Evolutionary conservation across 2,797 vertebrate genomes (phyloP), one percentile per base, ranked within the genome.

Genomic region (Lemur catta): DNA sequence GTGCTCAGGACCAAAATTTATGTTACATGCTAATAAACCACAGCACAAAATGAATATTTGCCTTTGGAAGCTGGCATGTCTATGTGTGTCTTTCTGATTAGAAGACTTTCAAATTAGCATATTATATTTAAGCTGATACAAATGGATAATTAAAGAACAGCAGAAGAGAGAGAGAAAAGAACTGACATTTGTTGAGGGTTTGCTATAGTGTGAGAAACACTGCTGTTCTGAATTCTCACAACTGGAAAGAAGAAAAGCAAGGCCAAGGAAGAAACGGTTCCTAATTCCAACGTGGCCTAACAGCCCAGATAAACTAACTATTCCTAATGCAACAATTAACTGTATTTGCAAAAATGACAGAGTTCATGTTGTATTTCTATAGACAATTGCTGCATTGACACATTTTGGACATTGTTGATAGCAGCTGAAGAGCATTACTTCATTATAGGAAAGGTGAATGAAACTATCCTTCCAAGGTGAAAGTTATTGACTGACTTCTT

Each of bases 11-110:
- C 8, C n/a, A 75, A 75, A 94, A 71, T 78, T 50, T 67, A 50
- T 57, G 7, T 17, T 71, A 12, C 71, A 6, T 43, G 48, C 33
- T 87, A 89, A 93, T 89, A 61, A 38, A 15, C 7, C 38, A 93
- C 22, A 75, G 22, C 12, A 94, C 15, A 94, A 81, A 55, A 89
- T 93, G 63, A 96, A 84, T 81, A 94, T 59, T 92, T 30, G 74
- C 17, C 12, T 85, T 17, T 71, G 48, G 92, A 69, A 92, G 22
- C 22, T 93, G 52, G 12, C 6, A 18, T 50, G 52, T 35, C 41
- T 33, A 7, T 6, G 41, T 48, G 20, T 86, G 48, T 48, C 87
- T 88, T 88, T 75, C 63, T 71, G 24, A 87, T n/a, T 71, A 20
- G n/a, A 76, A 84, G 69, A 2, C 3, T 15, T 89, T 89, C 57